phyloP scores from a whole-genome alignment of 2,113 vertebrate genomes.

The Zapus hudsonius region DNA sequence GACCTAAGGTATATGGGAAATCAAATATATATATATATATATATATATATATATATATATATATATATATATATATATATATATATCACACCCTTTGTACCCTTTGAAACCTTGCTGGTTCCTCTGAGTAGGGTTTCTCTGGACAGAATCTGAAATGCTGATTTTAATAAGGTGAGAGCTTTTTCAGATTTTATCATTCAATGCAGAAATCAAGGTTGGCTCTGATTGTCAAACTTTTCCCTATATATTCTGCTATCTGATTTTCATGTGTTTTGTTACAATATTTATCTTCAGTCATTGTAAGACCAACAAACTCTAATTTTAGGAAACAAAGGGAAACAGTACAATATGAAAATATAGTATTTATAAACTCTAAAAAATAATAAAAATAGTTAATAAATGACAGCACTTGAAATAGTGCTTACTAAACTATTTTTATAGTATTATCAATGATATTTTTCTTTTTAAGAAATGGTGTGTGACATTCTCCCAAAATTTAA shows the following conservation, averaged over 20 bases:
- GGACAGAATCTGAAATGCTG: conserved; percentile 1
- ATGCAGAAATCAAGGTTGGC: not conserved
- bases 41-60: too few relatives aligned
- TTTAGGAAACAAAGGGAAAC: not conserved
- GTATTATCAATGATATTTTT: not conserved
- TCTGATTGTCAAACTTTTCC: not conserved
- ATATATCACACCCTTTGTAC: not conserved
- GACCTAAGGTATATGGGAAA: conserved; percentile 25
- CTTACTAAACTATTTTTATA: not conserved
- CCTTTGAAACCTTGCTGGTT: not conserved
- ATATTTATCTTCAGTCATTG: not conserved
- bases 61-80: too few relatives aligned
- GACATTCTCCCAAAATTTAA: not conserved
- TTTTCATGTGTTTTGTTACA: not conserved
- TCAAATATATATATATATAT: conserved; percentile 71
- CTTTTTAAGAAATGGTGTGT: not conserved
- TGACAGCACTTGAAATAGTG: not conserved
- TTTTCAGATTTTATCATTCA: not conserved
- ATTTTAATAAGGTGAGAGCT: not conserved
- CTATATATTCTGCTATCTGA: not conserved
- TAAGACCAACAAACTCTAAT: not conserved
- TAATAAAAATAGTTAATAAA: not conserved
- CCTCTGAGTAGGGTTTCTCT: not conserved
- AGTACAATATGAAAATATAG: not conserved
- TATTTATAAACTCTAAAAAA: conserved; percentile 6